Evolutionary conservation across 2,888 invertebrate species (phyloP), one percentile per base, ranked within the genome.

Genomic region (Eremobia ochroleuca): DNA sequence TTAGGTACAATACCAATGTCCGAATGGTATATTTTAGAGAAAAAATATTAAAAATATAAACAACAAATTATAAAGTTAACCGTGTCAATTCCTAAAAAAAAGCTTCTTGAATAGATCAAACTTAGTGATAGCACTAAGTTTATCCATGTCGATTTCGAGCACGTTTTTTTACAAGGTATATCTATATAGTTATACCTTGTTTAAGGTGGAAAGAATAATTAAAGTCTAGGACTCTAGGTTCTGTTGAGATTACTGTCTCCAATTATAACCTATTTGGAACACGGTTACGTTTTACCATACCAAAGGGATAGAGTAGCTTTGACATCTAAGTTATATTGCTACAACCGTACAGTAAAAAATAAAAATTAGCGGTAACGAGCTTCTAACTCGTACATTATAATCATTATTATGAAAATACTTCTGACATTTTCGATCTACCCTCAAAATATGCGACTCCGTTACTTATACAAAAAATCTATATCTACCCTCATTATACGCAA

Each of bases 311-410:
- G 37, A 52, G 25, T 52, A 9, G 25, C 52, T 52, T 52, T 46
- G 25, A 52, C 8, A 52, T 52, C 25, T 52, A 52, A 52, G 25
- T 52, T 52, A 52, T 52, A 11, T 25, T 25, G 52, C 25, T 25
- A 52, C 25, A 11, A 52, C 9, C 52, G 9, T 52, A 52, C 9
- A 25, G 11, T 52, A 52, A 25, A 37, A 58, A 31, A 37, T 49
- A 8, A 37, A 13, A 40, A 37, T n/a, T 37, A 61, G 25, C 15
- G 43, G 43, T 15, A 25, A n/a, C 52, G 46, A 49, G 21, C 5
- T n/a, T 25, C 40, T 18, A 46, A 62, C 46, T 66, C 21, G 21
- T 49, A 40, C 28, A 61, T 61, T 2, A 55, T 37, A 68, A 79
- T 15, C 31, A 31, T 58, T 34, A n/a, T 58, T 34, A 49, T 4